These are phyloP conservation scores for Apocheima hispidaria DNA, from an alignment of 2,888 invertebrate species.

Conservation along the genomic window DNA sequence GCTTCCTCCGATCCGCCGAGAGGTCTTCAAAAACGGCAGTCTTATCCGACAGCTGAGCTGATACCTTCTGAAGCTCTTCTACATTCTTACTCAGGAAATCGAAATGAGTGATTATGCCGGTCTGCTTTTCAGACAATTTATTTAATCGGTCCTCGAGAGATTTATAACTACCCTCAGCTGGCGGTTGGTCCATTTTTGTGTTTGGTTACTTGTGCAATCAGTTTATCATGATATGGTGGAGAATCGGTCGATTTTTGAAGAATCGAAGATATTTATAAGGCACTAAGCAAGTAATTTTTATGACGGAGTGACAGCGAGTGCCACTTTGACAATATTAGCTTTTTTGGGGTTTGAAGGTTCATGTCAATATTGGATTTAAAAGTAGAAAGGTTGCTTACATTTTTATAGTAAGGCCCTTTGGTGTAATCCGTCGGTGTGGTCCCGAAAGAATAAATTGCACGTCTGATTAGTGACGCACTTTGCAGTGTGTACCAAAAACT, in stretches of 20 bases:
- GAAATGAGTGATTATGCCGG: slow-evolving; percentile 63
- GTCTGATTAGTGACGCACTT: too few relatives aligned
- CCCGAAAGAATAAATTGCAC: too few relatives aligned
- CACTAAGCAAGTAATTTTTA: not conserved
- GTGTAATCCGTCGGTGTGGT: too few relatives aligned
- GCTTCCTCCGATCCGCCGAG: slow-evolving; percentile 57
- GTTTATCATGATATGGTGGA: slow-evolving; percentile 34
- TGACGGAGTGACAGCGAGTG: not conserved
- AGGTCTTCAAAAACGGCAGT: slow-evolving; percentile 63
- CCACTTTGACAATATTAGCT: slow-evolving; percentile 13
- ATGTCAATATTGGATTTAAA: not conserved
- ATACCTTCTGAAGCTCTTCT: slow-evolving; percentile 61
- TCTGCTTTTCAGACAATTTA: slow-evolving; percentile 65
- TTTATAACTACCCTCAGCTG: slow-evolving; percentile 32
- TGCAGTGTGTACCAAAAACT: too few relatives aligned
- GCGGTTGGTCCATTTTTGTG: slow-evolving; percentile 29
- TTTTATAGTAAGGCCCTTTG: not conserved
- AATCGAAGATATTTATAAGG: not conserved
- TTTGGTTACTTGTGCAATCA: slow-evolving; percentile 14
- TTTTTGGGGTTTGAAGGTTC: slow-evolving; percentile 4
- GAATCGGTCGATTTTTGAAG: slow-evolving; percentile 4
- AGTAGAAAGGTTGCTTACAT: not conserved
- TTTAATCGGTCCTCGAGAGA: slow-evolving; percentile 62
- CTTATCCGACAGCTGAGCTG: slow-evolving; percentile 65
- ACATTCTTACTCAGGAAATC: slow-evolving; percentile 65